These are phyloP conservation scores for Cyanoliseus patagonus DNA, from an alignment of 2,113 vertebrate genomes.

Conservation along the genomic window DNA sequence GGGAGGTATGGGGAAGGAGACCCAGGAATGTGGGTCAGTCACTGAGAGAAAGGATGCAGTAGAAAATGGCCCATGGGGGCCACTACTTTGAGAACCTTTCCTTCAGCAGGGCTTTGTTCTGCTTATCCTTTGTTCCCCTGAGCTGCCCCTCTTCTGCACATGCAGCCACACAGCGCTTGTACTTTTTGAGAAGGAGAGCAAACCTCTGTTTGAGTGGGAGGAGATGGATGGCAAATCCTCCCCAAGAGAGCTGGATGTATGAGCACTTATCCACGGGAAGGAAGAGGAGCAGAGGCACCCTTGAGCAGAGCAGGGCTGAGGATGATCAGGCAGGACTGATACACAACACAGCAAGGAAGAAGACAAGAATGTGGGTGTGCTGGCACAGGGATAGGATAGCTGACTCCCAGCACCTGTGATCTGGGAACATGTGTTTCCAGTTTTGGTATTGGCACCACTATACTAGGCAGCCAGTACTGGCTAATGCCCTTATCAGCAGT, in stretches of 20 bases:
- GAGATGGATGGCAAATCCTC: background rate
- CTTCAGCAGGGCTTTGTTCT: background rate
- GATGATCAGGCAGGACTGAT: background rate
- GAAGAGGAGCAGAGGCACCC: background rate
- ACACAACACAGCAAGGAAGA: rapidly evolving
- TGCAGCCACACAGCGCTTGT: background rate
- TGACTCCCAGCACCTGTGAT: background rate
- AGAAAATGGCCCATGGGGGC: background rate
- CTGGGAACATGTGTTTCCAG: background rate
- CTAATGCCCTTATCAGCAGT: background rate
- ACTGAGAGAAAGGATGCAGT: background rate
- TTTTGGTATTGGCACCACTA: background rate
- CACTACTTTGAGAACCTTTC: background rate
- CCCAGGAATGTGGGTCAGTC: background rate
- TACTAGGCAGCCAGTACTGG: background rate
- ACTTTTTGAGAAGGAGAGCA: background rate
- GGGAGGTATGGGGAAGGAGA: background rate
- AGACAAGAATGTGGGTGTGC: rapidly evolving
- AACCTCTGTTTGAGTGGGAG: background rate
- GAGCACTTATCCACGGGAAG: background rate
- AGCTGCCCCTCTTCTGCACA: background rate
- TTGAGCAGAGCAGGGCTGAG: background rate
- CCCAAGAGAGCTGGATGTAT: background rate
- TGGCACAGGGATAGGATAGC: background rate
- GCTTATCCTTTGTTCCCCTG: background rate